Percentiles rank a stretch among this genome's conserved stretches.
phyloP scores from a whole-genome alignment of 2,888 invertebrate genomes.

The Brachyptera risi region DNA sequence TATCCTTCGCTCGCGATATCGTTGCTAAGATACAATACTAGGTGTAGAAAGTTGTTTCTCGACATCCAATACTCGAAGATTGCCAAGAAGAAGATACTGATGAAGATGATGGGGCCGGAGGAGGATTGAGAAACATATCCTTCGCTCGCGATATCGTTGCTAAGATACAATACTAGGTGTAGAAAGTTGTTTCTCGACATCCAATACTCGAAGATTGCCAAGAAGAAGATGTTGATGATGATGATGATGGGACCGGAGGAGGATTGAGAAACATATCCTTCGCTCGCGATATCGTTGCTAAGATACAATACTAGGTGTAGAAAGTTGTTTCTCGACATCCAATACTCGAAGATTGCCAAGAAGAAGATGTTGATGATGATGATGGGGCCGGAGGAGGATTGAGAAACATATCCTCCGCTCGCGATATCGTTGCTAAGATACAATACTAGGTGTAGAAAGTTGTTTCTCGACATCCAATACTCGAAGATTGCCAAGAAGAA shows the following conservation, averaged over 20 bases:
- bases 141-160: conserved; percentile 1
- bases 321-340: too few species aligned
- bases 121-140: too few species aligned
- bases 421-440: too few species aligned
- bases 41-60: too few species aligned
- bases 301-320: too few species aligned
- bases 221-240: conserved; percentile 82
- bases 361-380: conserved; percentile 83
- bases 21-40: background rate
- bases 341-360: conserved; percentile 87
- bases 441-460: too few species aligned
- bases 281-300: background rate
- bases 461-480: conserved; percentile 84
- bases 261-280: too few species aligned
- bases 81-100: conserved; percentile 83
- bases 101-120: conserved; percentile 81
- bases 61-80: conserved; percentile 86
- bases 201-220: conserved; percentile 85
- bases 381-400: conserved; percentile 72
- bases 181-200: too few species aligned
- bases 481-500: conserved; percentile 91
- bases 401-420: conserved; percentile 33
- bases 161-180: background rate
- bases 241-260: conserved; percentile 80
- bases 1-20: too few species aligned